Base-by-base conservation (phyloP, 2,113 vertebrate genomes). In the Psephotus haematonotus region DNA sequence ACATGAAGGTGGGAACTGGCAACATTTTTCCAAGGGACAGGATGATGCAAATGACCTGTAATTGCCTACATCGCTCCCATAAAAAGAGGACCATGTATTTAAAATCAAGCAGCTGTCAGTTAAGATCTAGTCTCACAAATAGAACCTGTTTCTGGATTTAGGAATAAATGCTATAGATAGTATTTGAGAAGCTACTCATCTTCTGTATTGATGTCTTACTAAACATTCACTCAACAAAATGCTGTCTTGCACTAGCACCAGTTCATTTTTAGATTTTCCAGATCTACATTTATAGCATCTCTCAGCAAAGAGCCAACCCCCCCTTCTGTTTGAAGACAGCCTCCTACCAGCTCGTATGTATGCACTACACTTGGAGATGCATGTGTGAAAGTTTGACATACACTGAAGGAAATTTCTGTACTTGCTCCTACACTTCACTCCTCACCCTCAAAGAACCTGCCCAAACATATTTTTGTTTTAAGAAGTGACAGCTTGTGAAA, bases 91-190 rank as follows among this genome's bases (percentile, higher is more conserved):
- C 49, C 67, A 85, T 49, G 87, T 70, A 94, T 95, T 94, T 88
- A 96, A 94, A 92, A 94, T 85, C 93, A 95, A 91, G 78, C 91
- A 96, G 91, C 94, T 96, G 93, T 82, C 94, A 94, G 89, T 91
- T 91, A 95, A 91, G 67, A 91, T 82, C 89, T 91, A 93, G 89
- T 87, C 95, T 96, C 82, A 92, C 69, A 95, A 94, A 95, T 28
- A 91, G 93, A 95, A 92, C 49, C 82, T 82, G 74, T 67, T 94
- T 95, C 96, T 95, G 84, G 95, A 96, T 96, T 95, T 97, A 95
- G 96, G 70, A 94, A 87, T 82, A 92, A 95, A 90, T 69, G 65
- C 84, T 96, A 96, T 92, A 93, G 92, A 93, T 95, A 95, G 86
- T 65, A 85, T 76, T 93, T 50, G 65, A 95, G 94, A 96, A 96